Percentiles rank a stretch among this genome's conserved stretches.
These are phyloP conservation scores for Hemicrepidius hirtus DNA, from an alignment of 2,888 invertebrate genomes.

Conservation along the genomic window DNA sequence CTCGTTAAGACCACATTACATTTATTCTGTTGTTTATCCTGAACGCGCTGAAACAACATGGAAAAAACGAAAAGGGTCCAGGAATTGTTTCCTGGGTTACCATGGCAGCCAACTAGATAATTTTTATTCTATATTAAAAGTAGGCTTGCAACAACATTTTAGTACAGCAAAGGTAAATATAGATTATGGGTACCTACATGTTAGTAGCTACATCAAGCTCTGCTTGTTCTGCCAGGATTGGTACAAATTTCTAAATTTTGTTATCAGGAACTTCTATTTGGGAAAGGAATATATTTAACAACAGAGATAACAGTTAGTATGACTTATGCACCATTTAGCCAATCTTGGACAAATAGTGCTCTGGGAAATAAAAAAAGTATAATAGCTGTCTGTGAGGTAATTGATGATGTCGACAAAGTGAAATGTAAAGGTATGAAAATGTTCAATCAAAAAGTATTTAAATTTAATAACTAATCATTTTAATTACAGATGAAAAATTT, in stretches of 20 bases:
- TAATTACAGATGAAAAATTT: conserved; percentile 56
- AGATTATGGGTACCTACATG: too few relatives aligned
- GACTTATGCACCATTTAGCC: conserved; percentile 82
- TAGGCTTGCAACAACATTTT: conserved; percentile 84
- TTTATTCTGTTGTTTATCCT: conserved; percentile 79
- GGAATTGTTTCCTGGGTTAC: conserved; percentile 79
- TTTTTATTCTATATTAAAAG: conserved; percentile 86
- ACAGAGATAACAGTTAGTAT: conserved; percentile 83
- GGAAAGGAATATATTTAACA: conserved; percentile 85
- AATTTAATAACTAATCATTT: conserved; percentile 45
- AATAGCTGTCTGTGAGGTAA: conserved; percentile 87
- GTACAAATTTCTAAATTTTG: neutral
- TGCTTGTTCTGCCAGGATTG: too few relatives aligned
- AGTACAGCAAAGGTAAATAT: conserved; percentile 64
- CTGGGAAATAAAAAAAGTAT: conserved; percentile 86
- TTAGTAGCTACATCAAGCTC: too few relatives aligned
- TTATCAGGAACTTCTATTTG: conserved; percentile 78
- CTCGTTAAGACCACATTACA: conserved; percentile 75
- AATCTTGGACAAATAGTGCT: conserved; percentile 84
- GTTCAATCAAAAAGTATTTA: neutral
- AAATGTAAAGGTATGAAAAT: conserved; percentile 72
- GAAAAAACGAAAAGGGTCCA: conserved; percentile 75
- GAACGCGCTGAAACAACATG: conserved; percentile 77
- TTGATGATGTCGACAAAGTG: conserved; percentile 81
- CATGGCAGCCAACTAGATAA: conserved; percentile 89